These are phyloP conservation scores for Anoplopoma fimbria DNA, from an alignment of 2,113 vertebrate genomes.

Conservation along the genomic window DNA sequence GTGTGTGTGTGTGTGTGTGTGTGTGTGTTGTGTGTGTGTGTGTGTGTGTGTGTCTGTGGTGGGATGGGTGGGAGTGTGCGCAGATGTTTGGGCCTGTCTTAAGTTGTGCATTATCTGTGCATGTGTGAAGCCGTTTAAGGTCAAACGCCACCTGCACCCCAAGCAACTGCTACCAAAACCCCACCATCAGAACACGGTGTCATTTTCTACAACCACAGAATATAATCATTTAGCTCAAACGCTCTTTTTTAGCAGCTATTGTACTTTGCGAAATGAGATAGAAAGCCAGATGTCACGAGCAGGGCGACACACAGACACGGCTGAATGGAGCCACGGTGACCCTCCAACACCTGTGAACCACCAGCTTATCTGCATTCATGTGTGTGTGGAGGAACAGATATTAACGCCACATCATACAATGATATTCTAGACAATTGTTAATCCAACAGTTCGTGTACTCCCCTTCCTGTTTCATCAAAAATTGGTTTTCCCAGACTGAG, in stretches of 20 bases:
- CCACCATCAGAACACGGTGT: neutral
- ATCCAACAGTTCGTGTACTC: no score
- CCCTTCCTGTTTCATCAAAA: neutral
- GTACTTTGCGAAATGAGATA: constrained; percentile 31
- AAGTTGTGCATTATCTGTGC: neutral
- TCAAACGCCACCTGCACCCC: constrained; percentile 48
- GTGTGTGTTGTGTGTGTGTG: neutral
- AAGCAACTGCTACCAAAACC: neutral
- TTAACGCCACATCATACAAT: neutral
- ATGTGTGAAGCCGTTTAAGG: constrained; percentile 24
- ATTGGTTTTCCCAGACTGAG: no score
- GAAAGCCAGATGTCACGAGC: constrained; percentile 26
- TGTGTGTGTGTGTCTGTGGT: neutral
- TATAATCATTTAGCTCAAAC: constrained; percentile 10
- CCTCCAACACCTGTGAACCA: constrained; percentile 51
- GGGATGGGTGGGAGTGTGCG: neutral
- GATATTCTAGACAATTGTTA: neutral
- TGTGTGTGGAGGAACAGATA: neutral
- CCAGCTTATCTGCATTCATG: neutral
- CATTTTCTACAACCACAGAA: neutral
- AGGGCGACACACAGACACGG: constrained; percentile 14
- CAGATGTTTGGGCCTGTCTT: neutral
- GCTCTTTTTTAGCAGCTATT: neutral
- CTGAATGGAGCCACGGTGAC: constrained; percentile 35
- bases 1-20: neutral